Base-by-base conservation (phyloP, 2,888 invertebrate species). In the Agriopis aurantiaria region DNA sequence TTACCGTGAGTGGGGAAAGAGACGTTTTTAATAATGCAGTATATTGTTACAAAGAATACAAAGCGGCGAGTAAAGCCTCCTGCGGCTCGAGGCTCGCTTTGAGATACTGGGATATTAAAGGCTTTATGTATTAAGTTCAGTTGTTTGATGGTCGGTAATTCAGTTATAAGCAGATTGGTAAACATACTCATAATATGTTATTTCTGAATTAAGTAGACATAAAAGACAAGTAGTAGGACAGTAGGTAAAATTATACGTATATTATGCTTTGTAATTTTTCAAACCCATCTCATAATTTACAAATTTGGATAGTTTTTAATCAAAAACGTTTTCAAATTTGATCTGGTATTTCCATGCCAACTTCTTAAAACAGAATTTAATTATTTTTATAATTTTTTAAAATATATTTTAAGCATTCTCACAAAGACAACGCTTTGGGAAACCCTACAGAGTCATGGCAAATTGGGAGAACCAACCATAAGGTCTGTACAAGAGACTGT, bases 21-120 rank as follows among this genome's bases (percentile, higher is more conserved):
- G 87, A 87, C 85, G 82, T 84, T 85, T 85, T 93, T 90, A 90
- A 92, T 92, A 92, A 93, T 92, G 86, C 87, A 92, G 87, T 85
- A 85, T 88, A 88, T 88, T 86, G 89, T 90, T 86, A 91, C 90
- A 89, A 89, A 89, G 90, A 89, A 86, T 84, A 88, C 89, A 88
- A 88, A 89, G 90, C 85, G 84, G 82, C 80, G 81, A 81, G 83
- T 82, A 85, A 87, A 85, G 85, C 85, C 84, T 82, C 81, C 80
- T 79, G 82, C 78, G 80, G 78, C 80, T 82, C 72, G 75, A 78
- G 79, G 43, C 79, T 81, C 79, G 81, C 84, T 86, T 85, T 85
- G 84, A 84, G 78, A 78, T 77, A 82, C 80, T 81, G 80, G 82
- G 80, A 82, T 83, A 85, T 86, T 86, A 86, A 83, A 81, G 82